These are phyloP conservation scores for Fulmarus glacialis DNA, from an alignment of 2,113 vertebrate species.

Conservation along the genomic window DNA sequence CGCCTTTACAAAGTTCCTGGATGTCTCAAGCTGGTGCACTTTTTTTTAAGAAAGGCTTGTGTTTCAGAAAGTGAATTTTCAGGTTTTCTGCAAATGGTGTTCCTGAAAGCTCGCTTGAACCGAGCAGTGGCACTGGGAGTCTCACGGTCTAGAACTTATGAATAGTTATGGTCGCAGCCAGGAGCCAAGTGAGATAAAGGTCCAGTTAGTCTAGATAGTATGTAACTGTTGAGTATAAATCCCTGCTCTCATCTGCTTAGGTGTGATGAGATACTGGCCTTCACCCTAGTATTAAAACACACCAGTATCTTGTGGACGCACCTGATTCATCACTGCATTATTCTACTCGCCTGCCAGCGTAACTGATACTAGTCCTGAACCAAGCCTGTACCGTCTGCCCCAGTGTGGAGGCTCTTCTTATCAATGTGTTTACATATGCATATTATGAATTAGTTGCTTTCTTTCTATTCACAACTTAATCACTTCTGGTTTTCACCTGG, in stretches of 20 bases:
- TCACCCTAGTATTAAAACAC: background rate
- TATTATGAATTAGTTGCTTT: background rate
- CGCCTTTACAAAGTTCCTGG: background rate
- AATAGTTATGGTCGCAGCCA: background rate
- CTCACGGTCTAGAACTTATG: background rate
- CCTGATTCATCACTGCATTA: background rate
- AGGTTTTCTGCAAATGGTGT: background rate
- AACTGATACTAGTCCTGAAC: fast-evolving
- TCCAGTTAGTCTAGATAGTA: slow-evolving; percentile 14
- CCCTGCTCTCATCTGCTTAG: background rate
- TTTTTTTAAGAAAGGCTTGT: background rate
- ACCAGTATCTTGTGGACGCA: background rate
- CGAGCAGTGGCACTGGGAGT: background rate
- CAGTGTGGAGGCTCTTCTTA: background rate
- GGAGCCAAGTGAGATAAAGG: slow-evolving; percentile 26
- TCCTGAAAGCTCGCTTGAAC: background rate
- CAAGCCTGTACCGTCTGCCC: background rate
- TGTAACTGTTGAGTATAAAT: slow-evolving; percentile 17
- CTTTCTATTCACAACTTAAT: background rate
- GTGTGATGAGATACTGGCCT: slow-evolving; percentile 25
- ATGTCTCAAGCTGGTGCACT: background rate
- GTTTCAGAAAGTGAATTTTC: background rate
- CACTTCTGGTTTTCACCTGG: slow-evolving; percentile 42
- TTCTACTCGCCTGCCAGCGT: background rate
- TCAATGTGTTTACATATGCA: background rate